These are phyloP conservation scores for Antitype chi DNA, from an alignment of 2,888 invertebrate species.

Conservation along the genomic window DNA sequence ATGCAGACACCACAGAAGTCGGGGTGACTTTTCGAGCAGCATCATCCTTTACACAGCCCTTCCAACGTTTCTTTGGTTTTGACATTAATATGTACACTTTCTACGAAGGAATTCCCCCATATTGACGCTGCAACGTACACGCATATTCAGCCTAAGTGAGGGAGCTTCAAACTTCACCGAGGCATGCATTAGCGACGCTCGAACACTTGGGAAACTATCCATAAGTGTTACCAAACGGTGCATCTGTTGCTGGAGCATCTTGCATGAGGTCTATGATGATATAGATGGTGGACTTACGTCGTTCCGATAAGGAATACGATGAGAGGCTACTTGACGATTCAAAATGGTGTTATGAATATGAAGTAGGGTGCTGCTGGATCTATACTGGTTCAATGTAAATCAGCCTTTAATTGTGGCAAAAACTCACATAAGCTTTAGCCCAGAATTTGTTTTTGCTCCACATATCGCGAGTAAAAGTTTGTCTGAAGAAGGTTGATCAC, in stretches of 20 bases:
- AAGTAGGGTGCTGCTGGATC: neutral
- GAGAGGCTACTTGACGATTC: neutral
- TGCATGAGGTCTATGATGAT: neutral
- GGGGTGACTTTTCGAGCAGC: neutral
- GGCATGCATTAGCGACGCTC: conserved; percentile 31
- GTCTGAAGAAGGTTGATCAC: no score
- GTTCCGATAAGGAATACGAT: neutral
- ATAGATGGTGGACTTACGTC: neutral
- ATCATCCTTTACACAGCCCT: neutral
- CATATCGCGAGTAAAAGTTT: neutral
- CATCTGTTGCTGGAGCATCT: conserved; percentile 4
- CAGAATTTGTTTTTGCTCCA: neutral
- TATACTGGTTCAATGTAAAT: neutral
- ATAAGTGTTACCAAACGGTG: conserved; percentile 19
- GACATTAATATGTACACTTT: neutral
- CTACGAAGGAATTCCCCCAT: neutral
- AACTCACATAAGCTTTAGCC: neutral
- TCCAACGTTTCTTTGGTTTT: neutral
- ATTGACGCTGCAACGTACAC: conserved; percentile 5
- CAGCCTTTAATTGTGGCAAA: neutral
- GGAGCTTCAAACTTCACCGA: conserved; percentile 24
- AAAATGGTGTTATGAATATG: neutral
- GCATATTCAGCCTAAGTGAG: conserved; percentile 11
- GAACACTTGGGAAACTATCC: conserved; percentile 30
- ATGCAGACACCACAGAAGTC: no score